These are phyloP conservation scores for Trisateles emortualis DNA, from an alignment of 2,888 invertebrate species.

Conservation along the genomic window DNA sequence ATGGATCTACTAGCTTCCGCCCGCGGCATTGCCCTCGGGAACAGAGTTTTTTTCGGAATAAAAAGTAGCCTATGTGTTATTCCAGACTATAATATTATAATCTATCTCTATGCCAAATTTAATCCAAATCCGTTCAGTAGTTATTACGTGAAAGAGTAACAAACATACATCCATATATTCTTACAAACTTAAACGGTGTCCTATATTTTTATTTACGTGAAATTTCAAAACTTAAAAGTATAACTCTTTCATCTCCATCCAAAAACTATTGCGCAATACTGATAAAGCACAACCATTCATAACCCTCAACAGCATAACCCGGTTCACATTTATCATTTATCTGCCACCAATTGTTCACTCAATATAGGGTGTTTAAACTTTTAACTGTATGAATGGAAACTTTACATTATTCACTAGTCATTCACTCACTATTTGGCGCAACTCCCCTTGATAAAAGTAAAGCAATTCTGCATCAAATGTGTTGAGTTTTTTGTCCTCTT, in stretches of 20 bases:
- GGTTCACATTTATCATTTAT: slow-evolving; percentile 72
- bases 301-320: slow-evolving; percentile 43
- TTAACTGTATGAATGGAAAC: slow-evolving; percentile 75
- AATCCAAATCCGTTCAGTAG: no score
- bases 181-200: no score
- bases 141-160: no score
- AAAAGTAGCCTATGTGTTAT: no score
- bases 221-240: no score
- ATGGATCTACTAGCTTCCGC: no score
- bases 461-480: slow-evolving; percentile 63
- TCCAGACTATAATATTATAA: no score
- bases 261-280: slow-evolving; percentile 22
- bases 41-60: no score
- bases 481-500: slow-evolving; percentile 70
- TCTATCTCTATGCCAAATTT: no score
- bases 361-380: slow-evolving; percentile 82
- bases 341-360: slow-evolving; percentile 72
- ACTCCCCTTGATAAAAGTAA: slow-evolving; percentile 65
- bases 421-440: slow-evolving; percentile 78
- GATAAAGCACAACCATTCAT: slow-evolving; percentile 35
- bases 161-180: no score
- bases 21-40: no score
- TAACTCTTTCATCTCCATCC: background rate
- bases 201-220: no score
- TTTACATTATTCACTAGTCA: slow-evolving; percentile 80